Conservation (phyloP, 2,888 invertebrate species). For the Priocnemis perturbator region DNA sequence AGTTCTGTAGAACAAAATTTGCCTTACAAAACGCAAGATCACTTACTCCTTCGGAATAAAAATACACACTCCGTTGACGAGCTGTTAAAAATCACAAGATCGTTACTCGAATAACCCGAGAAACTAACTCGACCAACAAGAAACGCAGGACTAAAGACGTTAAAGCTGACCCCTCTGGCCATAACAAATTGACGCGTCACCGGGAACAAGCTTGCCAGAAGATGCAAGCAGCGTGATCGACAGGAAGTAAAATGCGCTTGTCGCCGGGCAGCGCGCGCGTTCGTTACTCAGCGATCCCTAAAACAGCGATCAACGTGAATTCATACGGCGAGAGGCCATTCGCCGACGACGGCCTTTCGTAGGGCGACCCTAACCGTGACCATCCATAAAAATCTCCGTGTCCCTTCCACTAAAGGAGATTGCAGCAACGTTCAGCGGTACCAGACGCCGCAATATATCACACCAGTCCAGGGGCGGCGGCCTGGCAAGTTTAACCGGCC, state of each 20-base stretch:
- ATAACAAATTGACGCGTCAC: too few species aligned
- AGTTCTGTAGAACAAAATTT: too few species aligned
- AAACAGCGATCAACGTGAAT: constrained; percentile 51
- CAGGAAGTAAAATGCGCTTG: background rate
- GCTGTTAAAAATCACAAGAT: background rate
- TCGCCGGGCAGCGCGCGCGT: background rate
- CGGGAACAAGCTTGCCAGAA: constrained; percentile 4
- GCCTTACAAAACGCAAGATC: too few species aligned
- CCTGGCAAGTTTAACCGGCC: too few species aligned
- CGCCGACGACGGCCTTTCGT: constrained; percentile 14
- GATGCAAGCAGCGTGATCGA: constrained; percentile 27
- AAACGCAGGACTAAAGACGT: constrained; percentile 5
- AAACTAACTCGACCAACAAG: background rate
- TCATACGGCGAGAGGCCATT: constrained; percentile 38
- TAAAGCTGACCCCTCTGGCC: constrained; percentile 33
- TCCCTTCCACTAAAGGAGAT: constrained; percentile 53
- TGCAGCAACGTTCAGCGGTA: constrained; percentile 47
- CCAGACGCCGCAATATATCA: constrained; percentile 48
- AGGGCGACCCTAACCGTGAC: constrained; percentile 33
- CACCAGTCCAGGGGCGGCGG: too few species aligned
- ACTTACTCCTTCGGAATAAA: too few species aligned
- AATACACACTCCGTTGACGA: too few species aligned
- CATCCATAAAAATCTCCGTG: constrained; percentile 50
- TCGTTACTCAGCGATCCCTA: constrained; percentile 13
- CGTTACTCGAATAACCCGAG: background rate